Conservation (phyloP, 2,888 invertebrate species). For the Chymomyza amoena region DNA sequence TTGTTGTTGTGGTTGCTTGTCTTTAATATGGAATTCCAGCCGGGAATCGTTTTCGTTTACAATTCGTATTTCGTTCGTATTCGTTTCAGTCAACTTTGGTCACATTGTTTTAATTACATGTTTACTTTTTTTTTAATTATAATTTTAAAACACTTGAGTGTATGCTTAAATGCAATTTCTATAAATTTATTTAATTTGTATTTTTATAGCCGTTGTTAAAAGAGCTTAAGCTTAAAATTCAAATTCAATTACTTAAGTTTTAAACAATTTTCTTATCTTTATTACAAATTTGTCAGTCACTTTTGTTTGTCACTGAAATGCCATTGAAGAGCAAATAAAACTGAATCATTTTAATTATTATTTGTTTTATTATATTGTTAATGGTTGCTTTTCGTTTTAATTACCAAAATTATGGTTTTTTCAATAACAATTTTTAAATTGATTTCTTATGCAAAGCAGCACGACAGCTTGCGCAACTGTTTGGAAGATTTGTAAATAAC, state of each 20-base stretch:
- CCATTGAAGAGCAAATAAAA: not conserved
- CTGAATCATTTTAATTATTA: not conserved
- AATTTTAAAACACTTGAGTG: not conserved
- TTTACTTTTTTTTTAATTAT: conserved; percentile 18
- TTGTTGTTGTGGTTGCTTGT: not conserved
- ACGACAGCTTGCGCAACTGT: not conserved
- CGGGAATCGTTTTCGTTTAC: conserved; percentile 49
- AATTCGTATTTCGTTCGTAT: conserved; percentile 8
- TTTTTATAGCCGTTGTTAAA: conserved; percentile 26
- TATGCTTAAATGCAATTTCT: not conserved
- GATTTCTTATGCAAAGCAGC: not conserved
- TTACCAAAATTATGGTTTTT: not conserved
- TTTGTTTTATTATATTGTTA: not conserved
- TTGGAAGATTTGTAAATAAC: not conserved
- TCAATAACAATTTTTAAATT: not conserved
- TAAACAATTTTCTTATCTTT: conserved; percentile 15
- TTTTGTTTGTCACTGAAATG: not conserved
- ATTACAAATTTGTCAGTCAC: conserved; percentile 1
- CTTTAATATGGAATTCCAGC: conserved; percentile 35
- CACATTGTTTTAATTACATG: conserved; percentile 26
- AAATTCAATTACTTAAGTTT: conserved; percentile 9
- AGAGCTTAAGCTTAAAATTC: conserved; percentile 11
- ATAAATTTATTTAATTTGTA: conserved; percentile 1
- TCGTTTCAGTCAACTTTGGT: conserved; percentile 6
- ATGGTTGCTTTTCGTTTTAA: not conserved